A percentile compares a stretch with the other conserved stretches of the same genome.
These are phyloP conservation scores for Aricia artaxerxes DNA, from an alignment of 2,888 invertebrate species.

Conservation along the genomic window DNA sequence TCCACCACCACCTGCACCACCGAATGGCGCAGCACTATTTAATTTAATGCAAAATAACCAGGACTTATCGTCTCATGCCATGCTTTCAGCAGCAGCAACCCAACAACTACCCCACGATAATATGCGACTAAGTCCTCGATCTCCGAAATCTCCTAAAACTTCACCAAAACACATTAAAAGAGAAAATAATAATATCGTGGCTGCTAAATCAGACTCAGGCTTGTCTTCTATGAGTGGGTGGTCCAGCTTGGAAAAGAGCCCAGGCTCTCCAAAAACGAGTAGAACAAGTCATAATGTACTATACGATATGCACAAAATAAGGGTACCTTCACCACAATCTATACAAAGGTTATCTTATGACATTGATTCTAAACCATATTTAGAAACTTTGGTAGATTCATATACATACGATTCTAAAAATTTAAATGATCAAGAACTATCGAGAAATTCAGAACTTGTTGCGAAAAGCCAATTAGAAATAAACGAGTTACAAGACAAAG, in stretches of 20 bases:
- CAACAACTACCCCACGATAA: conserved; percentile 59
- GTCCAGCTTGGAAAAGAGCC: conserved; percentile 92
- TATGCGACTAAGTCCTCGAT: conserved; percentile 83
- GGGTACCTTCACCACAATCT: conserved; percentile 66
- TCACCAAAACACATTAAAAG: conserved; percentile 85
- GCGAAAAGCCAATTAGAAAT: conserved; percentile 53
- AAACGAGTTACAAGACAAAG: conserved; percentile 58
- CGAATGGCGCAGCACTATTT: conserved; percentile 80
- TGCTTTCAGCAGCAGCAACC: conserved; percentile 58
- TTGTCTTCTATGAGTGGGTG: conserved; percentile 93
- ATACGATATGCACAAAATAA: conserved; percentile 69
- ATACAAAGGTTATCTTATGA: conserved; percentile 66
- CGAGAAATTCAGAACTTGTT: conserved; percentile 3
- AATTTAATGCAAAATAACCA: conserved; percentile 67
- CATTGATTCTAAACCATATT: conserved; percentile 70
- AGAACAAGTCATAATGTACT: conserved; percentile 58
- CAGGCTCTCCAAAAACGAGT: conserved; percentile 87
- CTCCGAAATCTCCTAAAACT: conserved; percentile 86
- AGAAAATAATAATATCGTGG: conserved; percentile 82
- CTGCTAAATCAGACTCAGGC: conserved; percentile 92
- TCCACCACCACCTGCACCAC: conserved; percentile 91
- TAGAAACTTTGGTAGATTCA: conserved; percentile 81
- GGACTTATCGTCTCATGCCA: conserved; percentile 53
- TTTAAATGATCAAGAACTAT: conserved; percentile 54
- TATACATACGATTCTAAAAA: conserved; percentile 61